Conservation (phyloP, 2,797 vertebrate species). For the Cirrhinus molitorella region DNA sequence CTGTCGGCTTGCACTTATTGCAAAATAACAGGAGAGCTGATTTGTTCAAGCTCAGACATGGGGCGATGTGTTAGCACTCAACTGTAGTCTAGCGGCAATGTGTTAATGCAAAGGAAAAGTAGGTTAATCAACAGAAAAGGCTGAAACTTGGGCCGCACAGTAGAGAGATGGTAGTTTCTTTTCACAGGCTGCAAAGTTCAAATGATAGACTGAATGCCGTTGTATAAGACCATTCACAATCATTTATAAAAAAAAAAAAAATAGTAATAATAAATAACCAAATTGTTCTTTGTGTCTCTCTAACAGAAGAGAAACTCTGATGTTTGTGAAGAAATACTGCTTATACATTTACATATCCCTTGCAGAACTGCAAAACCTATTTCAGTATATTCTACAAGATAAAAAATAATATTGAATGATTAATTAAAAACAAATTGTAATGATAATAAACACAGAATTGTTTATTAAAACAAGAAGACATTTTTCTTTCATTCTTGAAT, state of each 20-base stretch:
- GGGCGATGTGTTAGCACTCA: neutral
- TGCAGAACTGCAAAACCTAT: neutral
- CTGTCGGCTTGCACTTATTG: neutral
- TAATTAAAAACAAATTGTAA: neutral
- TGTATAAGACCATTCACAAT: neutral
- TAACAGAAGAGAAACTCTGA: neutral
- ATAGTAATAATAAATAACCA: too few species aligned
- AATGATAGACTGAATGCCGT: neutral
- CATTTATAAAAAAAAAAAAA: neutral
- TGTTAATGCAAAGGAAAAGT: neutral
- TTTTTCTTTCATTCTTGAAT: neutral
- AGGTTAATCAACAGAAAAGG: slow-evolving; percentile 28
- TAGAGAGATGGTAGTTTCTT: neutral
- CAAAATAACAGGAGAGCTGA: neutral
- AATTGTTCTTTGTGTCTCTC: neutral
- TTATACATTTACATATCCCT: neutral
- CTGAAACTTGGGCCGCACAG: slow-evolving; percentile 6
- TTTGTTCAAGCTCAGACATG: neutral
- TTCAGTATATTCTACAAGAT: neutral
- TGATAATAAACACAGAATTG: too few species aligned
- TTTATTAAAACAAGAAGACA: too few species aligned
- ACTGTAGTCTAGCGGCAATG: neutral
- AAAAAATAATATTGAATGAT: neutral
- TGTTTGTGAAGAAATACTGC: neutral
- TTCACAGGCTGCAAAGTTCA: neutral